These are phyloP conservation scores for Pampus argenteus DNA, from an alignment of 2,797 vertebrate species.

Conservation along the genomic window DNA sequence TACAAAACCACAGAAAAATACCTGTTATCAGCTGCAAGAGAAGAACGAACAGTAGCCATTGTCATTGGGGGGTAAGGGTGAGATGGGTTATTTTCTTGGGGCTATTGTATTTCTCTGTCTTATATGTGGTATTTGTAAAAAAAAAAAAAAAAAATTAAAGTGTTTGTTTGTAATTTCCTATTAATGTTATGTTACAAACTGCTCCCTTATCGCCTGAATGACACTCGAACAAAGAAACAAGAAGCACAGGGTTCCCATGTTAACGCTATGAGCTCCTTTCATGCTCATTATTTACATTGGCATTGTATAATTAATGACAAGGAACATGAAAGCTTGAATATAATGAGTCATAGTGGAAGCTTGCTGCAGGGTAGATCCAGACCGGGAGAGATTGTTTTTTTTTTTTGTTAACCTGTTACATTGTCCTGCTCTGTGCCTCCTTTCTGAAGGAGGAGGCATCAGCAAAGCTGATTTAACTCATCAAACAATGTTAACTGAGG, in stretches of 20 bases:
- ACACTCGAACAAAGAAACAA: slow-evolving; percentile 27
- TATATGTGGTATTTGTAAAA: slow-evolving; percentile 1
- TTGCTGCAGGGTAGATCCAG: slow-evolving; percentile 20
- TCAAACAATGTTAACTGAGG: slow-evolving; percentile 64
- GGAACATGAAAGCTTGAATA: slow-evolving; percentile 32
- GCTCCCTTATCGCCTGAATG: slow-evolving; percentile 2
- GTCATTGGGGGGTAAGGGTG: too few relatives aligned
- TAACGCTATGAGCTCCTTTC: slow-evolving; percentile 56
- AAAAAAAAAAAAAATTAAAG: slow-evolving; percentile 14
- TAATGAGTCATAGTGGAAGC: slow-evolving; percentile 43
- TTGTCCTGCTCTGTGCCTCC: neutral
- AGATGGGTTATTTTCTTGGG: neutral
- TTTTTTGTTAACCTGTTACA: slow-evolving; percentile 10
- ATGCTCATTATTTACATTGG: slow-evolving; percentile 59
- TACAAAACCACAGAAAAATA: slow-evolving; percentile 21
- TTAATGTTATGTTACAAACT: slow-evolving; percentile 1
- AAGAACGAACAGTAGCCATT: neutral
- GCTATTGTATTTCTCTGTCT: neutral
- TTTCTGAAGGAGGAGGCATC: slow-evolving; percentile 21
- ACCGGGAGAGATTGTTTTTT: slow-evolving; percentile 12
- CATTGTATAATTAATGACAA: slow-evolving; percentile 77
- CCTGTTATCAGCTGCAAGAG: slow-evolving; percentile 25
- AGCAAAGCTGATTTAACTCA: slow-evolving; percentile 56
- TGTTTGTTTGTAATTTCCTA: slow-evolving; percentile 13
- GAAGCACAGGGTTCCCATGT: slow-evolving; percentile 29